These are phyloP conservation scores for Sebastiscus tertius DNA, from an alignment of 2,797 vertebrate genomes.

Conservation along the genomic window DNA sequence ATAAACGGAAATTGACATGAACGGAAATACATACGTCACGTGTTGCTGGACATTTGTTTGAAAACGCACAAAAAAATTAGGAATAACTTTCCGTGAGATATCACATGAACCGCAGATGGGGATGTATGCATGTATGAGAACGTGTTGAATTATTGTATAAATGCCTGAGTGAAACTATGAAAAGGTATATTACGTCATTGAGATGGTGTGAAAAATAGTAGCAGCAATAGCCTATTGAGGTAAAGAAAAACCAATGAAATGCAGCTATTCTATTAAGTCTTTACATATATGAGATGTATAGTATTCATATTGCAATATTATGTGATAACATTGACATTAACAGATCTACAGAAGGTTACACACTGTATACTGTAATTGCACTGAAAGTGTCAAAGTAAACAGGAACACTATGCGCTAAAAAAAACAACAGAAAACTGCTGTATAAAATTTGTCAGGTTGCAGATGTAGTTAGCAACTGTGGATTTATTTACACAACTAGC, in stretches of 20 bases:
- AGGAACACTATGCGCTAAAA: neutral
- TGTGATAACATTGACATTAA: neutral
- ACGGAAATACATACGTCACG: too few relatives aligned
- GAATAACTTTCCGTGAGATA: too few relatives aligned
- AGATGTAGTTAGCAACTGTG: constrained; percentile 16
- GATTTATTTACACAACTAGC: constrained; percentile 32
- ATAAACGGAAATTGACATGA: too few relatives aligned
- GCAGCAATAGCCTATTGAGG: neutral
- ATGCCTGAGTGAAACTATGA: neutral
- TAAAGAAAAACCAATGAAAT: neutral
- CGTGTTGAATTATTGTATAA: neutral
- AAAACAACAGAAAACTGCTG: neutral
- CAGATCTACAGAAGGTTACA: neutral
- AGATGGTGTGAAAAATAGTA: neutral
- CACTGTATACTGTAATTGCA: neutral
- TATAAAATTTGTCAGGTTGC: constrained; percentile 14
- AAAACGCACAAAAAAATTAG: too few relatives aligned
- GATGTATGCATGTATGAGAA: neutral
- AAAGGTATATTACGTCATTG: neutral
- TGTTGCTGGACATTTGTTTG: too few relatives aligned
- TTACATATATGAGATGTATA: neutral
- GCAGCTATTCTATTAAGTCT: neutral
- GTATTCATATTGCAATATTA: neutral
- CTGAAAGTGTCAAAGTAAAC: neutral
- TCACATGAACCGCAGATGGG: neutral